Evolutionary conservation across 2,888 invertebrate species (phyloP).

Genomic region (Leucophenga maculata): DNA sequence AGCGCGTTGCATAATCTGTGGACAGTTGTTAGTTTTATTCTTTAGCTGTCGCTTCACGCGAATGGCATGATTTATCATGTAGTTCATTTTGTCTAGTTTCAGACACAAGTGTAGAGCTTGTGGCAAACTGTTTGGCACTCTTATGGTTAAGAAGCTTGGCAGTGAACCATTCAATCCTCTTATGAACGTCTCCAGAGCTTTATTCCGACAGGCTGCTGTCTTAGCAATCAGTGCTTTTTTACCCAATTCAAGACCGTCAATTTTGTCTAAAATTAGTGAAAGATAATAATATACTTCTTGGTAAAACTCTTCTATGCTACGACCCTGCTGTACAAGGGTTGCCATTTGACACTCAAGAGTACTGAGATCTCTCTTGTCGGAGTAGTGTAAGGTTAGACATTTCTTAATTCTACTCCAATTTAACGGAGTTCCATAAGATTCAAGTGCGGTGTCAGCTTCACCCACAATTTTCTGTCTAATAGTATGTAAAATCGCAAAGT

Average conservation of each 20-base stretch:
- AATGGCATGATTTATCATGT: conserved; percentile 7
- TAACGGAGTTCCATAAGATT: conserved; percentile 36
- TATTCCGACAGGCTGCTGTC: conserved; percentile 25
- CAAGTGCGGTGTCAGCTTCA: conserved; percentile 33
- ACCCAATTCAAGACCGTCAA: conserved; percentile 24
- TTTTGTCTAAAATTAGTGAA: conserved; percentile 29
- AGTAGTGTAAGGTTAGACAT: no score
- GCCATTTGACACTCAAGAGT: conserved; percentile 33
- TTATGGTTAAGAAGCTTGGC: conserved; percentile 26
- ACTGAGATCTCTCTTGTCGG: conserved; percentile 29
- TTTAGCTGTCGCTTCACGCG: background rate
- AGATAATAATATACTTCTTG: conserved; percentile 21
- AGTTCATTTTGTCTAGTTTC: conserved; percentile 23
- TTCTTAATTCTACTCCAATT: conserved; percentile 29
- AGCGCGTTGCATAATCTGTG: no score
- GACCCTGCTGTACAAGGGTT: background rate
- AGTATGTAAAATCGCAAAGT: conserved; percentile 36
- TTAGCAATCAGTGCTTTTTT: conserved; percentile 6
- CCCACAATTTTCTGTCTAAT: conserved; percentile 39
- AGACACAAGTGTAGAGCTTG: conserved; percentile 28
- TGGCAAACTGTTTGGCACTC: conserved; percentile 27
- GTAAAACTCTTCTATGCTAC: background rate
- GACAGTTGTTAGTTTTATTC: background rate
- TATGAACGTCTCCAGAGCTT: conserved; percentile 33
- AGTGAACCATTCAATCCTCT: conserved; percentile 26